phyloP scores from a whole-genome alignment of 2,797 vertebrate species.

The Poecilia wingei region DNA sequence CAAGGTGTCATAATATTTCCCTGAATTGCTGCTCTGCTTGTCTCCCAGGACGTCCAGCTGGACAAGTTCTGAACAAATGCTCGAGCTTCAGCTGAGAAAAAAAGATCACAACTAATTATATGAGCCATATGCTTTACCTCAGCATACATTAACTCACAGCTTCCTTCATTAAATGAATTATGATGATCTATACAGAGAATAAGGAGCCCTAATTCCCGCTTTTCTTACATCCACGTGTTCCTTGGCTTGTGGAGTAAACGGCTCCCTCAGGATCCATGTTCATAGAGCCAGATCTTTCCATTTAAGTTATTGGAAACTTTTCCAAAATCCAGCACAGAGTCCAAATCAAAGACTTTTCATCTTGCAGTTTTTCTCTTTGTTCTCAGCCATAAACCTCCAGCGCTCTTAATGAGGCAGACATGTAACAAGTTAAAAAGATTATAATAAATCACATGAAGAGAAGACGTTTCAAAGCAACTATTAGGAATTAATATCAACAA shows the following conservation, averaged over 20 bases:
- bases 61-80: not conserved
- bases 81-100: not conserved
- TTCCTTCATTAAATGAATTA: constrained; percentile 50
- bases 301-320: constrained; percentile 48
- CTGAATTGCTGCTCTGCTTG: constrained; percentile 4
- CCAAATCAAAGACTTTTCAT: constrained; percentile 29
- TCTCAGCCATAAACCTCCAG: constrained; percentile 13
- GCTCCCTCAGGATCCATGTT: constrained; percentile 41
- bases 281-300: constrained; percentile 44
- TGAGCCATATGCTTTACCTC: constrained; percentile 37
- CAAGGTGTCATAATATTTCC: constrained; percentile 1
- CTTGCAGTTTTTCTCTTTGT: constrained; percentile 14
- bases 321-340: constrained; percentile 38
- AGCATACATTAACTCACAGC: constrained; percentile 44
- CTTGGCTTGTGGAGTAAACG: constrained; percentile 23
- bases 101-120: not conserved
- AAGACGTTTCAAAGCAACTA: not conserved
- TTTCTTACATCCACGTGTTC: constrained; percentile 21
- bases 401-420: not conserved
- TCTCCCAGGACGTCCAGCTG: not conserved
- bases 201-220: constrained; percentile 14
- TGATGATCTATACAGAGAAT: constrained; percentile 27
- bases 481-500: constrained; percentile 1
- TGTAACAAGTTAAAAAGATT: not conserved
- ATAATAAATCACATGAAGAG: constrained; percentile 13